These are phyloP conservation scores for Salvelinus sp. DNA, from an alignment of 2,113 vertebrate species.

Conservation along the genomic window DNA sequence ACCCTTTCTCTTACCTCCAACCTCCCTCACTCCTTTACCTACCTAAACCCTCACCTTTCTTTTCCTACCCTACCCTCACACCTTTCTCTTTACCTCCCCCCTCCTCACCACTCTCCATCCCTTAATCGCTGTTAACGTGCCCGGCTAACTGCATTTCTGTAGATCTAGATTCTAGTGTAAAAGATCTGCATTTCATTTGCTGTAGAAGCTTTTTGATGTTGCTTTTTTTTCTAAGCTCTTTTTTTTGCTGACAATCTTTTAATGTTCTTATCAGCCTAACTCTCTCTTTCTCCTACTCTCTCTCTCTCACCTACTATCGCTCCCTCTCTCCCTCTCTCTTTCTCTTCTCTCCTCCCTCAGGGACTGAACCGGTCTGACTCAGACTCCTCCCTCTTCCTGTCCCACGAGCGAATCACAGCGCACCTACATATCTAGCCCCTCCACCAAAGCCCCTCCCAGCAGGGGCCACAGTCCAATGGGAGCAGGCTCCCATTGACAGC, in stretches of 20 bases:
- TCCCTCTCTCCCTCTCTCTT: background rate
- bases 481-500: conserved; percentile 70
- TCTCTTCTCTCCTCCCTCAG: conserved; percentile 53
- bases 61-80: too few species aligned
- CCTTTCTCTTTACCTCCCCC: too few species aligned
- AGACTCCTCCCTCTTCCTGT: conserved; percentile 85
- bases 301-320: background rate
- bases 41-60: too few species aligned
- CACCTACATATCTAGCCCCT: conserved; percentile 58
- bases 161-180: too few species aligned
- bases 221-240: too few species aligned
- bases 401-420: conserved; percentile 74
- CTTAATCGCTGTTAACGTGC: conserved; percentile 40
- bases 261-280: background rate
- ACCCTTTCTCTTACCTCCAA: too few species aligned
- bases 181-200: too few species aligned
- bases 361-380: conserved; percentile 90
- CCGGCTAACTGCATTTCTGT: too few species aligned
- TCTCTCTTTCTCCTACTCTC: background rate
- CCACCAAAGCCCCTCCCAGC: conserved; percentile 54
- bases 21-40: too few species aligned
- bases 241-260: too few species aligned
- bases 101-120: background rate
- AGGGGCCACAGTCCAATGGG: conserved; percentile 69
- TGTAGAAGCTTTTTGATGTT: too few species aligned